Percentiles rank a stretch among this genome's conserved stretches.
These are phyloP conservation scores for Lateolabrax maculatus DNA, from an alignment of 2,797 vertebrate species.

Conservation along the genomic window DNA sequence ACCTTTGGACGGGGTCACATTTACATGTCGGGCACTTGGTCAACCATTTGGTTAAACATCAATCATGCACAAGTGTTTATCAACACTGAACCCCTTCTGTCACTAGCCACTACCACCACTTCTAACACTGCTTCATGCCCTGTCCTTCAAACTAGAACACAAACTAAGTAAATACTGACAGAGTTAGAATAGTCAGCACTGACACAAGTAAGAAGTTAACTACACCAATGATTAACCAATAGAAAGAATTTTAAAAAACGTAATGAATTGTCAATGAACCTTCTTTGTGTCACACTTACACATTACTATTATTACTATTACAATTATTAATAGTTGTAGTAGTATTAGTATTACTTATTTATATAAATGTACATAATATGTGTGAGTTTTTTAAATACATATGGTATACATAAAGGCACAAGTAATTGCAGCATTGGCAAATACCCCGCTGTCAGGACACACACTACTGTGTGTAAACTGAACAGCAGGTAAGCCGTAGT, in stretches of 20 bases:
- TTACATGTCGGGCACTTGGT: not conserved
- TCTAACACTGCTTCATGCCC: not conserved
- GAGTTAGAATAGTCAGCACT: not conserved
- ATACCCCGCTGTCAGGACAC: not conserved
- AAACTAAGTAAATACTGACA: not conserved
- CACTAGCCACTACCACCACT: no score
- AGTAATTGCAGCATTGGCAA: no score
- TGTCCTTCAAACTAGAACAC: conserved; percentile 25
- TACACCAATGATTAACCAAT: conserved; percentile 30
- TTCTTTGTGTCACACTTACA: not conserved
- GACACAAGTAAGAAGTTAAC: not conserved
- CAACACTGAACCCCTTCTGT: conserved; percentile 4
- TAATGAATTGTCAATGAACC: not conserved
- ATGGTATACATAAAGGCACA: no score
- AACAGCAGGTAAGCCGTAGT: not conserved
- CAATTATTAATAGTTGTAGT: no score
- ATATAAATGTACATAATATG: no score
- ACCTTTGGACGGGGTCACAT: conserved; percentile 22
- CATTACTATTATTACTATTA: not conserved
- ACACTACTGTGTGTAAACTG: conserved; percentile 13
- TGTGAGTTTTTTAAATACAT: not conserved
- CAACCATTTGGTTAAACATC: conserved; percentile 51
- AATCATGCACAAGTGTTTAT: conserved; percentile 4
- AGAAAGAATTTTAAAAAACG: not conserved
- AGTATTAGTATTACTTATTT: not conserved